Percentiles rank a stretch among this genome's conserved stretches.
Evolutionary conservation across 2,113 vertebrate species (phyloP).

Genomic region (Typhlomys cinereus): DNA sequence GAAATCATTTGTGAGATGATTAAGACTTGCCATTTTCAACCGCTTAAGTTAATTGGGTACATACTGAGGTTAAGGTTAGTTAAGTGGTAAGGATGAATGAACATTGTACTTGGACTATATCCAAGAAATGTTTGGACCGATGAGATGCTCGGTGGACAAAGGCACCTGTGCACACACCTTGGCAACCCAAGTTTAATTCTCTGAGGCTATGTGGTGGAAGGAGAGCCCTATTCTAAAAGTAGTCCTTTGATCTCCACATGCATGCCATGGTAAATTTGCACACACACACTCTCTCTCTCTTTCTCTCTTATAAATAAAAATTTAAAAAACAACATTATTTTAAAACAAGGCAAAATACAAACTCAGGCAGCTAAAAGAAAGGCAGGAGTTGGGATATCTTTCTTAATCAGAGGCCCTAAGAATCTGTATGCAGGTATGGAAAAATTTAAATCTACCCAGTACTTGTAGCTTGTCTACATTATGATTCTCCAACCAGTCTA

Average conservation of each 20-base stretch:
- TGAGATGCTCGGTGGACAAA: too few relatives aligned
- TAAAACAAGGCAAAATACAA: constrained; percentile 29
- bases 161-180: too few relatives aligned
- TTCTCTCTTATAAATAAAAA: too few relatives aligned
- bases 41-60: constrained; percentile 5
- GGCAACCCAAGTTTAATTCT: too few relatives aligned
- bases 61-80: background rate
- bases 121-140: background rate
- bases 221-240: too few relatives aligned
- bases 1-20: background rate
- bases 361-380: background rate
- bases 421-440: background rate
- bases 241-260: too few relatives aligned
- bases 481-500: background rate
- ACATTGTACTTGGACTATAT: background rate
- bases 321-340: too few relatives aligned
- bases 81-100: background rate
- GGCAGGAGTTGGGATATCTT: background rate
- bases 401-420: background rate
- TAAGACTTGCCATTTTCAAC: background rate
- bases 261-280: too few relatives aligned
- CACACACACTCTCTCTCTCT: too few relatives aligned
- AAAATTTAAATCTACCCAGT: background rate
- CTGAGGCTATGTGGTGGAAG: too few relatives aligned
- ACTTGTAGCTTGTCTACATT: background rate